A percentile compares a stretch with the other conserved stretches of the same genome.
Conservation (phyloP, 2,888 invertebrate genomes). For the Odiellus spinosus region DNA sequence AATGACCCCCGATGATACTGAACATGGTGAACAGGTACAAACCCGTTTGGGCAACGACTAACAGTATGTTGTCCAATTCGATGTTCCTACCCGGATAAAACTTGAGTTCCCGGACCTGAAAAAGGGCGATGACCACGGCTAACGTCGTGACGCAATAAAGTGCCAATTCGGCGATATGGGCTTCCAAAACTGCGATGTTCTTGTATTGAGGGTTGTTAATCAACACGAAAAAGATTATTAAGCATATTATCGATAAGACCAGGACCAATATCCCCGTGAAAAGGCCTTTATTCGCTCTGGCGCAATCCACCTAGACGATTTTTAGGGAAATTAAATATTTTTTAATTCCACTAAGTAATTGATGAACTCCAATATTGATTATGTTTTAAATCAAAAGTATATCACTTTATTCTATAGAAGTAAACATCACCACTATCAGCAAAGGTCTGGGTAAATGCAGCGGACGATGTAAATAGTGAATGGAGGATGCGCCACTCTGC, state of each 20-base stretch:
- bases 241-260: slow-evolving; percentile 74
- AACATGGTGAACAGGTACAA: slow-evolving; percentile 87
- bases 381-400: too few species aligned
- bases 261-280: slow-evolving; percentile 76
- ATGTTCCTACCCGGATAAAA: slow-evolving; percentile 67
- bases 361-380: too few species aligned
- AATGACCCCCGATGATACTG: slow-evolving; percentile 82
- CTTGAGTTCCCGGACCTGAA: slow-evolving; percentile 62
- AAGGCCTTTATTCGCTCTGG: slow-evolving; percentile 78
- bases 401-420: too few species aligned
- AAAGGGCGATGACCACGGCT: slow-evolving; percentile 73
- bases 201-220: slow-evolving; percentile 54
- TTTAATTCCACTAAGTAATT: too few species aligned
- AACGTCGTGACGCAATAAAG: slow-evolving; percentile 70
- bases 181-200: slow-evolving; percentile 67
- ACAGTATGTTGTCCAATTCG: slow-evolving; percentile 71
- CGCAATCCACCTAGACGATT: slow-evolving; percentile 59
- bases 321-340: slow-evolving; percentile 1
- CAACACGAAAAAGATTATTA: slow-evolving; percentile 78
- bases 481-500: too few species aligned
- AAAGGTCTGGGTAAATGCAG: too few species aligned
- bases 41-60: slow-evolving; percentile 84
- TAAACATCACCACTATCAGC: too few species aligned
- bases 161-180: slow-evolving; percentile 72
- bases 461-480: too few species aligned